Percentiles rank a stretch among this genome's conserved stretches.
Conservation (phyloP, 2,797 vertebrate genomes). For the Brotogeris chrysoptera region DNA sequence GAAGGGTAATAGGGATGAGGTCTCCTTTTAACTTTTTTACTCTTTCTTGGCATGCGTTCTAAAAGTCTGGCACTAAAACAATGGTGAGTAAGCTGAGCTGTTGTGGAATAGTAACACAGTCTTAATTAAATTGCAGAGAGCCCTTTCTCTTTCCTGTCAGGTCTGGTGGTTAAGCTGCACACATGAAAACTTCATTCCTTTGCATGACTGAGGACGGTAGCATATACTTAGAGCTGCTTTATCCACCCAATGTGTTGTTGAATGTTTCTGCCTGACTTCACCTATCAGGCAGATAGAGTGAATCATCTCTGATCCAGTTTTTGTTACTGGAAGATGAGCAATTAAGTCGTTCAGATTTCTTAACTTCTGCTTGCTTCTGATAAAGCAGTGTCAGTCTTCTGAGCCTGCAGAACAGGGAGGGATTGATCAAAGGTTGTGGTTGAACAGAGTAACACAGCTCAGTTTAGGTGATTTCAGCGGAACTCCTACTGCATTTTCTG, state of each 20-base stretch:
- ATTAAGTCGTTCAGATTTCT: background rate
- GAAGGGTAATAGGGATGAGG: conserved; percentile 2
- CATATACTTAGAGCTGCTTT: background rate
- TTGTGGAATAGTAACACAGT: conserved; percentile 13
- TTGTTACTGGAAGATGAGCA: background rate
- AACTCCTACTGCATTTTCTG: background rate
- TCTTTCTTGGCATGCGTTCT: background rate
- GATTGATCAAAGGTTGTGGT: background rate
- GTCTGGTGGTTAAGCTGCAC: background rate
- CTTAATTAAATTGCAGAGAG: conserved; percentile 12
- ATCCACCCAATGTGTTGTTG: background rate
- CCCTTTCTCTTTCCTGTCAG: background rate
- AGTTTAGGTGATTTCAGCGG: background rate
- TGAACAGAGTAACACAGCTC: background rate
- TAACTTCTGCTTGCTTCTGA: background rate
- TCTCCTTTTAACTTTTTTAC: conserved; percentile 27
- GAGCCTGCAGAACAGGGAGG: background rate
- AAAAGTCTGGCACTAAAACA: conserved; percentile 15
- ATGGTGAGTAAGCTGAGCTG: conserved; percentile 19
- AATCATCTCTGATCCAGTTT: background rate
- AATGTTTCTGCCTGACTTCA: background rate
- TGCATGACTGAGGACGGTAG: background rate
- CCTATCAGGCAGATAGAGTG: background rate
- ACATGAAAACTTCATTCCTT: background rate
- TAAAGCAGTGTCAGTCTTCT: background rate